phyloP scores from a whole-genome alignment of 2,797 vertebrate genomes.

The Dermochelys coriacea region DNA sequence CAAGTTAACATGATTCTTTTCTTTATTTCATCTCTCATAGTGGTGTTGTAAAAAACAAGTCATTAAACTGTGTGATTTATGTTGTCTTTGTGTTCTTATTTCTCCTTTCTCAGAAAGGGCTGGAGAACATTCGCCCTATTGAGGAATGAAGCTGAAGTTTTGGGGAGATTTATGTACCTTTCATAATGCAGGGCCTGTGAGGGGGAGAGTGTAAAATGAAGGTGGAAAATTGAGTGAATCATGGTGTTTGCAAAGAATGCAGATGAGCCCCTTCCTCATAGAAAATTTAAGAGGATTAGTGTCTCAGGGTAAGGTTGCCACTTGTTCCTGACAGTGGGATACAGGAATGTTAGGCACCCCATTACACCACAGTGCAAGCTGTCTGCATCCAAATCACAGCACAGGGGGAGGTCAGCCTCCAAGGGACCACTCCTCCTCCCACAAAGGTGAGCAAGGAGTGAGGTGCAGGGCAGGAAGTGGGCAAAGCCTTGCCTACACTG shows the following conservation, averaged over 20 bases:
- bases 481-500: too few species aligned
- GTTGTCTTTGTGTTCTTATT: background rate
- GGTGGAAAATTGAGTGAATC: background rate
- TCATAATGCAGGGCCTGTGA: background rate
- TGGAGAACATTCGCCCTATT: background rate
- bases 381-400: too few species aligned
- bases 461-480: background rate
- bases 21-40: background rate
- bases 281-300: background rate
- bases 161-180: background rate
- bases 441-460: background rate
- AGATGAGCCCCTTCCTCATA: background rate
- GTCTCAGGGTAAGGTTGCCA: background rate
- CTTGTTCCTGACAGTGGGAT: background rate
- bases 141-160: background rate
- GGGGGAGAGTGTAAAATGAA: background rate
- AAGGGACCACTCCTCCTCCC: background rate
- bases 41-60: background rate
- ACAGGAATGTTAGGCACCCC: background rate
- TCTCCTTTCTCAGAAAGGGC: background rate
- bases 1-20: background rate
- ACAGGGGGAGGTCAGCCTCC: too few species aligned
- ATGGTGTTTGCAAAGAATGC: background rate
- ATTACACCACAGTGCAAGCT: background rate
- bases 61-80: background rate